Evolutionary conservation across 2,888 invertebrate species (phyloP).

Genomic region (Pyrrhia umbra): DNA sequence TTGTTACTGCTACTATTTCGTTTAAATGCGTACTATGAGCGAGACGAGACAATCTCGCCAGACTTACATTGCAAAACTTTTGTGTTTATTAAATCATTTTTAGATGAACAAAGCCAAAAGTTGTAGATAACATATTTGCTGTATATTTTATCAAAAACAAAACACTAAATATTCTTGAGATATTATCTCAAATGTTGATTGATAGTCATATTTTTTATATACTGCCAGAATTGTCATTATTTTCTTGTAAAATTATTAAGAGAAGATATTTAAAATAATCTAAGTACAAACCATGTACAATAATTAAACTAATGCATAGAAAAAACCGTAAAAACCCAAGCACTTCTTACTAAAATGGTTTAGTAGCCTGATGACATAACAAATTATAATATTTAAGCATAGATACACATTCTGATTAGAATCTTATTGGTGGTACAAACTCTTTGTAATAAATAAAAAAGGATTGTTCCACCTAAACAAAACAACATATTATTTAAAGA

Average conservation of each 20-base stretch:
- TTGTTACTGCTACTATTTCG: constrained; percentile 62
- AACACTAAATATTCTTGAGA: constrained; percentile 39
- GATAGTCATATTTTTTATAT: neutral
- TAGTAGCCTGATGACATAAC: constrained; percentile 12
- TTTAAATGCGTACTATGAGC: constrained; percentile 52
- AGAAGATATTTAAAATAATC: neutral
- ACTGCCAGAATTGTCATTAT: neutral
- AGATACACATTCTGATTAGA: constrained; percentile 23
- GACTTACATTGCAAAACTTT: constrained; percentile 15
- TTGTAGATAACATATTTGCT: constrained; percentile 11
- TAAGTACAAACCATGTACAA: no score
- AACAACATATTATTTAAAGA: no score
- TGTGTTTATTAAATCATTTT: constrained; percentile 16
- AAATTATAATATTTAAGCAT: neutral
- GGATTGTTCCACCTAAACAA: no score
- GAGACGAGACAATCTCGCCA: constrained; percentile 9
- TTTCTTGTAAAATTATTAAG: neutral
- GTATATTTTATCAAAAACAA: constrained; percentile 40
- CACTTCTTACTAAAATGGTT: neutral
- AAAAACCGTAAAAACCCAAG: no score
- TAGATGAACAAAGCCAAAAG: constrained; percentile 26
- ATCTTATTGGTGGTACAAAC: constrained; percentile 10
- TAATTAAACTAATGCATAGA: no score
- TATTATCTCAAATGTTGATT: constrained; percentile 4
- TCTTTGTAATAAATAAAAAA: no score